Percentiles rank a stretch among this genome's conserved stretches.
phyloP scores from a whole-genome alignment of 2,113 vertebrate species.

The Saguinus midas region DNA sequence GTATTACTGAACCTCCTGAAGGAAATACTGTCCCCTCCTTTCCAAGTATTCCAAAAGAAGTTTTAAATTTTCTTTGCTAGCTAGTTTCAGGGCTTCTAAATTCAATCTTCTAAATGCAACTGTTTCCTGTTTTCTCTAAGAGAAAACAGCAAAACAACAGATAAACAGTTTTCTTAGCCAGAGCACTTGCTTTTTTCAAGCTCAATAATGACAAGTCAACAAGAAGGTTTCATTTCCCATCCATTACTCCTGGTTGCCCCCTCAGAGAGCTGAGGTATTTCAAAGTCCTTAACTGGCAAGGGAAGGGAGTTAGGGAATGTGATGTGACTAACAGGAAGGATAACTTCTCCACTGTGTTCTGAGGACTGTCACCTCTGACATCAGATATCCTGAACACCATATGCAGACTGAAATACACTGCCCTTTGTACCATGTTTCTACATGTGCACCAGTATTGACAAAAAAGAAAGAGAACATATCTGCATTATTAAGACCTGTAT shows the following conservation, averaged over 20 bases:
- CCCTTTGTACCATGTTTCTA: neutral
- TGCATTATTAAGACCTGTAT: neutral
- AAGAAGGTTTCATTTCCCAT: constrained; percentile 53
- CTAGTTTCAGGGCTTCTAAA: neutral
- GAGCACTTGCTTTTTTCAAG: neutral
- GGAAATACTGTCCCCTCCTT: no score
- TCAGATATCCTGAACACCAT: neutral
- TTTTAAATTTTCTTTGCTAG: neutral
- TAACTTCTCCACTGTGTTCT: neutral
- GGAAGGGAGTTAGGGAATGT: neutral
- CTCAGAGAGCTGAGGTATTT: fast-evolving
- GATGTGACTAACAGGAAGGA: fast-evolving
- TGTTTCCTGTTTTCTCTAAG: constrained; percentile 57
- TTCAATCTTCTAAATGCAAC: neutral
- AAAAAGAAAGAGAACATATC: neutral
- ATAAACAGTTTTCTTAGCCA: constrained; percentile 41
- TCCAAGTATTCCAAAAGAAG: neutral
- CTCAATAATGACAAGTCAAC: neutral
- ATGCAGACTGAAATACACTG: neutral
- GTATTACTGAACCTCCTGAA: neutral
- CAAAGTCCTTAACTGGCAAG: neutral
- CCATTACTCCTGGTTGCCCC: fast-evolving
- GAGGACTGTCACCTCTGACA: neutral
- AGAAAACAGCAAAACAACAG: neutral
- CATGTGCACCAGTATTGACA: fast-evolving